phyloP scores from a whole-genome alignment of 1,140 invertebrate genomes.

The Protaetia brevitarsis region DNA sequence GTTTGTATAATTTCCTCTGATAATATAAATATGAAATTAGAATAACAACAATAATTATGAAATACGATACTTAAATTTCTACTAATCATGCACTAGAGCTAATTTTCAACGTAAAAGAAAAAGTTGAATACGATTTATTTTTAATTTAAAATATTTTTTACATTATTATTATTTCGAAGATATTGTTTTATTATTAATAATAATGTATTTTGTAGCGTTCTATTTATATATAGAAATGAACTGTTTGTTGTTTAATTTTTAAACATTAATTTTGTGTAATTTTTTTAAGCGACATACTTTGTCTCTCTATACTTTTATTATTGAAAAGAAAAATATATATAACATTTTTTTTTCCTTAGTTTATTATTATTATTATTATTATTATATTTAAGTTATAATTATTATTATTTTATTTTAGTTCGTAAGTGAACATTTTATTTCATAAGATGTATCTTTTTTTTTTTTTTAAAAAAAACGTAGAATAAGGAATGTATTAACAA shows the following conservation, averaged over 20 bases:
- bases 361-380: too few species aligned
- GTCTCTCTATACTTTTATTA: slow-evolving; percentile 21
- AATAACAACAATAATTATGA: too few species aligned
- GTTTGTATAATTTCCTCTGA: too few species aligned
- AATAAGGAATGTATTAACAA: slow-evolving; percentile 11
- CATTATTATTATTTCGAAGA: slow-evolving; percentile 19
- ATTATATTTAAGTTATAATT: slow-evolving; percentile 11
- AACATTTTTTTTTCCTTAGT: slow-evolving; percentile 10
- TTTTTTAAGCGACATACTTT: slow-evolving; percentile 20
- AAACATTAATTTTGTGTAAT: slow-evolving; percentile 17
- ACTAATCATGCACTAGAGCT: too few species aligned
- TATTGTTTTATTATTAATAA: slow-evolving; percentile 1
- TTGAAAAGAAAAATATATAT: slow-evolving; percentile 12
- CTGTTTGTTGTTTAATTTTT: slow-evolving; percentile 18
- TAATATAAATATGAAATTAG: too few species aligned
- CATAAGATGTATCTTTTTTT: slow-evolving; percentile 2
- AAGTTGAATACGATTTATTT: not conserved
- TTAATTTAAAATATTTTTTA: slow-evolving; percentile 15
- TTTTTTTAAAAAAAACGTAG: too few species aligned
- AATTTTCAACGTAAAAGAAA: not conserved
- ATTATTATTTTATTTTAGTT: slow-evolving; percentile 19
- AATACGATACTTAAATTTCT: too few species aligned
- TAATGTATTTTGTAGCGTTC: not conserved
- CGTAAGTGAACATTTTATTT: slow-evolving; percentile 17
- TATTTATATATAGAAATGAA: slow-evolving; percentile 18